phyloP scores from a whole-genome alignment of 2,888 invertebrate genomes.

The Epistrophe grossulariae region DNA sequence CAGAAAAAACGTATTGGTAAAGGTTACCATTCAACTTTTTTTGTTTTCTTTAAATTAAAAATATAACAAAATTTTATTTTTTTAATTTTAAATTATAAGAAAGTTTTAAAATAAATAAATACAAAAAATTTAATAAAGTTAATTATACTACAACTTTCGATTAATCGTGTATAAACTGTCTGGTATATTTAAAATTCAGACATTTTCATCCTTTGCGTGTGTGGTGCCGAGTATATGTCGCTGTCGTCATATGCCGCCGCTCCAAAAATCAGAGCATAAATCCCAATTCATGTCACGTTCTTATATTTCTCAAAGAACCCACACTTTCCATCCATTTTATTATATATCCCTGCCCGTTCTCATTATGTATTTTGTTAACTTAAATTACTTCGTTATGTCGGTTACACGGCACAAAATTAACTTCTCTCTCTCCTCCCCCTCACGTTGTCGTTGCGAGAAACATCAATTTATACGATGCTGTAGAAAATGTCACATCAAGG shows the following conservation, averaged over 20 bases:
- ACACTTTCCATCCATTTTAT: neutral
- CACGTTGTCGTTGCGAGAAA: neutral
- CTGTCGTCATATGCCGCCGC: neutral
- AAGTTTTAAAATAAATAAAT: neutral
- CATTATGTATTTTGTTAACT: constrained; percentile 11
- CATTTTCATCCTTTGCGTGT: neutral
- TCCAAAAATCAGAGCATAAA: neutral
- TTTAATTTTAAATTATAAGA: too few species aligned
- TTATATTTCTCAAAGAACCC: constrained; percentile 3
- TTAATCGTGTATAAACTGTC: neutral
- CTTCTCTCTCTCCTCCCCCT: neutral
- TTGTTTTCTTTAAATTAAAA: too few species aligned
- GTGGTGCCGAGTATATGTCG: neutral
- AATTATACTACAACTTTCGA: neutral
- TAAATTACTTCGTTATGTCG: constrained; percentile 16
- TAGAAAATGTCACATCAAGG: constrained; percentile 40
- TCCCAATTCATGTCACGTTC: constrained; percentile 6
- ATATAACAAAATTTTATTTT: too few species aligned
- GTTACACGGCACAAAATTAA: constrained; percentile 1
- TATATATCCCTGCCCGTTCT: neutral
- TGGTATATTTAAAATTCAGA: neutral
- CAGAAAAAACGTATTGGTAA: too few species aligned
- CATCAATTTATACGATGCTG: constrained; percentile 17
- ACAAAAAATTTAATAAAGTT: neutral
- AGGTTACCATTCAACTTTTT: too few species aligned